Evolutionary conservation across 1,140 invertebrate genomes (phyloP), one percentile per base, ranked within the genome.

Genomic region (Ptiloglossa arizonensis): DNA sequence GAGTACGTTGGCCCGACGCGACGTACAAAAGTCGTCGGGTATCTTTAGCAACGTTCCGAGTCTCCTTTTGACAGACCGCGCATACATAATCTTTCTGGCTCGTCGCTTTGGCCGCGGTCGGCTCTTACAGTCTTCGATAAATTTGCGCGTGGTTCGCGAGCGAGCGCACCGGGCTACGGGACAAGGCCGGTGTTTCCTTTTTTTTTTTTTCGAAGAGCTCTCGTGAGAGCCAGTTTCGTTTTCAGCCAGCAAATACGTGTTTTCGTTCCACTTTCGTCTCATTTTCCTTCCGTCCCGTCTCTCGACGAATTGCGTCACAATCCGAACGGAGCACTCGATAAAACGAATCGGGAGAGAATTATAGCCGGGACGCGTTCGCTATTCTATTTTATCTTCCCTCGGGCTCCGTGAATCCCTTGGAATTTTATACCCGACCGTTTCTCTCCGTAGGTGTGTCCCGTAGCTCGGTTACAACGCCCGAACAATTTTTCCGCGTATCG

Each of bases 1-100:
- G 17, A 2, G 5, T 15, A 15, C 9, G 5, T n/a, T 24, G 6
- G 56, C n/a, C 3, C 2, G 9, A 41, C 32, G 8, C 27, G 3
- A 9, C 41, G 24, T 24, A 68, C 19, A 13, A 60, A 71, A 60
- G 13, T 60, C 24, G 35, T 11, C 52, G 15, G n/a, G 22, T 57
- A 59, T 57, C 41, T 48, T 72, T 29, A 41, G 59, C 27, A 38
- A 60, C 35, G 32, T 15, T 59, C 44, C 46, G 32, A 60, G 46
- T n/a, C 50, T n/a, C 3, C 71, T 73, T 73, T 73, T 73, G 71
- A 73, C 48, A 73, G 54, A 73, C 50, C 60, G 71, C 48, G 71
- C 71, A 73, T 73, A 41, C 46, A 29, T 73, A 73, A 73, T 73
- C 22, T 22, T 64, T 52, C 46, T 29, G 17, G 46, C 17, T 32